Conservation (phyloP, 2,113 vertebrate species). For the Muntiacus muntjak region DNA sequence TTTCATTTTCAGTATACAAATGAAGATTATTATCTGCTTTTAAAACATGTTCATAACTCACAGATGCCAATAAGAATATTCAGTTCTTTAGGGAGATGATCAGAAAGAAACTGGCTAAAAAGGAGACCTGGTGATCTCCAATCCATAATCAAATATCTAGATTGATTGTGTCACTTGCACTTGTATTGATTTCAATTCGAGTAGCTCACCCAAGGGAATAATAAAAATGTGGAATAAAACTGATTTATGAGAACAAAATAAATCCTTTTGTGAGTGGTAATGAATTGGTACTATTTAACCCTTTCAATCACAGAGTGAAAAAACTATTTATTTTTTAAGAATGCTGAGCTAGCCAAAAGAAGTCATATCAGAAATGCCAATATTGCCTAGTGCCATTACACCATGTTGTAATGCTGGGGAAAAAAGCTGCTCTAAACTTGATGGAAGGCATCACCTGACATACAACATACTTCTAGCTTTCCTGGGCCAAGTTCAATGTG, state of each 20-base stretch:
- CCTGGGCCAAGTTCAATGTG: constrained; percentile 49
- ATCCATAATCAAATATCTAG: constrained; percentile 90
- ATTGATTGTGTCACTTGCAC: constrained; percentile 88
- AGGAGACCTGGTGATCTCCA: constrained; percentile 72
- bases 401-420: constrained; percentile 49
- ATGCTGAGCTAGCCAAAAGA: constrained; percentile 77
- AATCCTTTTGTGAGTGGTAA: constrained; percentile 84
- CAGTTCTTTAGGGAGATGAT: constrained; percentile 75
- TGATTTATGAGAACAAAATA: constrained; percentile 88
- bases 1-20: constrained; percentile 65
- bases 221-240: constrained; percentile 86
- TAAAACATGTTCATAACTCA: constrained; percentile 79
- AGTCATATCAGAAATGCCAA: constrained; percentile 76
- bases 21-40: constrained; percentile 78
- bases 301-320: constrained; percentile 80
- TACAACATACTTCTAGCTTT: constrained; percentile 60
- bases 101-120: constrained; percentile 79
- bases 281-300: constrained; percentile 85
- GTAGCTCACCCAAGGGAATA: constrained; percentile 82
- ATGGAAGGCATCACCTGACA: constrained; percentile 72
- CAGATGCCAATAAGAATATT: constrained; percentile 79
- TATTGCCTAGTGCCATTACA: constrained; percentile 75
- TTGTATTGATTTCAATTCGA: constrained; percentile 88
- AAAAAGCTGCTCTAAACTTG: constrained; percentile 69
- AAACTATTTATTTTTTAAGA: constrained; percentile 80